Conservation (phyloP, 2,888 invertebrate species). For the Lamproptera curius region DNA sequence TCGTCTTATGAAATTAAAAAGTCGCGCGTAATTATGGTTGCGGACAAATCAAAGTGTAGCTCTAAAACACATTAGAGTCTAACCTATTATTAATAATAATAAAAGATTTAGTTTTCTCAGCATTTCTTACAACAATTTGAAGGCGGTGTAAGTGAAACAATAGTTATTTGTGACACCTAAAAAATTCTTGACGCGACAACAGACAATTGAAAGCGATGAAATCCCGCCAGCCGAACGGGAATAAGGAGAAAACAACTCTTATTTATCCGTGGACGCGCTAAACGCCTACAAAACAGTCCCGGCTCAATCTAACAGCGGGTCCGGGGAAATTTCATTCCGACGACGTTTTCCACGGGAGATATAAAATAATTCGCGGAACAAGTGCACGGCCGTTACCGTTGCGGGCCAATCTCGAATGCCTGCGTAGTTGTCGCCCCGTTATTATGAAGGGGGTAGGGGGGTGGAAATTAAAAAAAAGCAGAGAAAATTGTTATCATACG, state of each 20-base stretch:
- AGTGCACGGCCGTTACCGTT: constrained; percentile 34
- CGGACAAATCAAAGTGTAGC: too few species aligned
- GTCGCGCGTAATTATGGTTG: too few species aligned
- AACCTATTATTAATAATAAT: too few species aligned
- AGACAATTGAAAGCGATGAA: too few species aligned
- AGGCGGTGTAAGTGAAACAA: too few species aligned
- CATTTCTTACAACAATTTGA: too few species aligned
- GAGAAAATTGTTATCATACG: constrained; percentile 71
- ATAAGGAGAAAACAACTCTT: constrained; percentile 5
- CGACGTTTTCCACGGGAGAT: constrained; percentile 33
- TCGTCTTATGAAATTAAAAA: too few species aligned
- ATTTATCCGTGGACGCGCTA: constrained; percentile 13
- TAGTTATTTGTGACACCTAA: too few species aligned
- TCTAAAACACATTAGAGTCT: too few species aligned
- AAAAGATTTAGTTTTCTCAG: too few species aligned
- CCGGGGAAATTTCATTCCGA: constrained; percentile 32
- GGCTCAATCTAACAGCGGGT: constrained; percentile 15
- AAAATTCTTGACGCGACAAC: too few species aligned
- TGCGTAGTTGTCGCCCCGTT: constrained; percentile 57
- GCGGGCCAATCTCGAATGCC: constrained; percentile 32
- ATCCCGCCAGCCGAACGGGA: too few species aligned
- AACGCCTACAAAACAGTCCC: constrained; percentile 17
- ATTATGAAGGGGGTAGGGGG: constrained; percentile 56
- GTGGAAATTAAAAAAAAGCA: constrained; percentile 46
- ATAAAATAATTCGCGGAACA: constrained; percentile 38